Evolutionary conservation across 1,140 invertebrate genomes (phyloP), one percentile per base, ranked within the genome.

Genomic region (Apocrypta bakeri): DNA sequence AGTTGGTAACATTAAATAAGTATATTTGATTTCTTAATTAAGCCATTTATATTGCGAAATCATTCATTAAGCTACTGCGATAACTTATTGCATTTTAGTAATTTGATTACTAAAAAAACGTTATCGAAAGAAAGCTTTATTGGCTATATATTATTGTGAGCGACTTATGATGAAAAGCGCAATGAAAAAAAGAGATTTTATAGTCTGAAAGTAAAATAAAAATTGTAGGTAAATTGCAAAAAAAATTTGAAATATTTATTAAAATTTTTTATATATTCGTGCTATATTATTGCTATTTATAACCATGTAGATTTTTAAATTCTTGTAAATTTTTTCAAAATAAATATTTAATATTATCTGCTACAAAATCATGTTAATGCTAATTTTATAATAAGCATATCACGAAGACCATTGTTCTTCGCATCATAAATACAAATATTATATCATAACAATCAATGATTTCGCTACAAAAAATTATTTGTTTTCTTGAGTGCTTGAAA

Each of bases 101-200:
- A n/a, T 42, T 33, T 37, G 21, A 76, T 64, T 64, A 7, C 37
- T 31, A 21, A 31, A 75, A 9, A 12, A 75, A 21, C 9, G 17
- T 73, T 25, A 42, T 61, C 29, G n/a, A 75, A 76, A 37, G 21
- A 12, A 56, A 21, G 73, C 11, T 27, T 61, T 37, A n/a, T n/a
- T n/a, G n/a, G n/a, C 37, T 76, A 63, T 63, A 4, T n/a, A 61
- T 17, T 63, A 63, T 33, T 63, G 33, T 25, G 9, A 74, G 29
- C 37, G 42, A 61, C 27, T 61, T 24, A 48, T 73, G 24, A 61
- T 1, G 66, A 68, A 7, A 69, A 7, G 27, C 11, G 40, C n/a
- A 79, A 56, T 29, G 27, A 11, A 61, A 69, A 81, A 73, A 81
- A 73, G 69, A 74, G 29, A 74, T 81, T 81, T 81, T 64, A 37